phyloP scores from a whole-genome alignment of 2,888 invertebrate genomes.

The Platycnemis pennipes region DNA sequence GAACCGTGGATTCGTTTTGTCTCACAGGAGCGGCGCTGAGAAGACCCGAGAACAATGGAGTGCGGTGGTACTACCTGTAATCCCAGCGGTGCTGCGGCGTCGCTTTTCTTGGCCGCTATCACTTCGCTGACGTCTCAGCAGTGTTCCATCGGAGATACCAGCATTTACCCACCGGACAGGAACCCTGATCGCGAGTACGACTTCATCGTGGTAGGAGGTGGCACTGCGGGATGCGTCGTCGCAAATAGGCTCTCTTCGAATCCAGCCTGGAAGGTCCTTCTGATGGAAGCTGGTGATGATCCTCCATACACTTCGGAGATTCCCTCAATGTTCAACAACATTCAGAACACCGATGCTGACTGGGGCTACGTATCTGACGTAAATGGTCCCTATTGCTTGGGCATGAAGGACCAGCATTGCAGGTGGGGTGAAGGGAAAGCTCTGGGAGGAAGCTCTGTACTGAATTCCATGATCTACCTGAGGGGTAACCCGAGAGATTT shows the following conservation, averaged over 20 bases:
- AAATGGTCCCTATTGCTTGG: conserved; percentile 69
- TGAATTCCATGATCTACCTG: conserved; percentile 80
- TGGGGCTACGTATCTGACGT: conserved; percentile 75
- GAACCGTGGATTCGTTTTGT: no score
- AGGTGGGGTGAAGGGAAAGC: conserved; percentile 78
- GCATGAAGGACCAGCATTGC: conserved; percentile 71
- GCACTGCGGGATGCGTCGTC: conserved; percentile 73
- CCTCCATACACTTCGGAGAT: conserved; percentile 71
- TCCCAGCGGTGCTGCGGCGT: background rate
- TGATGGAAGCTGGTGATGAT: conserved; percentile 73
- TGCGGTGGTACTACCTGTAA: background rate
- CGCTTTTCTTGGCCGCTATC: background rate
- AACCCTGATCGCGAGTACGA: conserved; percentile 63
- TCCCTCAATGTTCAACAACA: conserved; percentile 71
- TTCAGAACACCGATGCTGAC: conserved; percentile 73
- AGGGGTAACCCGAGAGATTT: conserved; percentile 79
- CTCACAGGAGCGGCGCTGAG: background rate
- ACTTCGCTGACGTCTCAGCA: background rate
- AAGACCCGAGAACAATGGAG: background rate
- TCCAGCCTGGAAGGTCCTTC: conserved; percentile 71
- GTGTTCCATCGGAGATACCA: background rate
- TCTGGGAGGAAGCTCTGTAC: conserved; percentile 79
- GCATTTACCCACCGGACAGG: background rate
- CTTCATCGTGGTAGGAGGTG: conserved; percentile 73
- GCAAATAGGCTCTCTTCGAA: conserved; percentile 71